phyloP scores from a whole-genome alignment of 2,797 vertebrate species.

The Gallinago stenura region DNA sequence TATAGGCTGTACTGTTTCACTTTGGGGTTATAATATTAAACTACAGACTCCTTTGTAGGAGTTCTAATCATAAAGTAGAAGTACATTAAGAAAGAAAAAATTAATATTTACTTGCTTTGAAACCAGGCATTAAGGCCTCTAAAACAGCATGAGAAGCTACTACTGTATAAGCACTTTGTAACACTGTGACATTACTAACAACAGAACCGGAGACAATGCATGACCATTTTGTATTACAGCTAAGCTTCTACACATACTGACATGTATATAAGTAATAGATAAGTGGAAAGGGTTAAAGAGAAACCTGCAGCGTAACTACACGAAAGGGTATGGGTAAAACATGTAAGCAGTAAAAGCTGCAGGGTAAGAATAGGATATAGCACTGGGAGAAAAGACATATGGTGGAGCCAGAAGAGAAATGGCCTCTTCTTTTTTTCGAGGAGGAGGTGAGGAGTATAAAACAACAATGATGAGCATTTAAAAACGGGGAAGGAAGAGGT shows the following conservation, averaged over 20 bases:
- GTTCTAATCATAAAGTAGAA: neutral
- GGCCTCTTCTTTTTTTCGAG: neutral
- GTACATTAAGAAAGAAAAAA: neutral
- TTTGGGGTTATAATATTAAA: neutral
- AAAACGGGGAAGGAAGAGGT: neutral
- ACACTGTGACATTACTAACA: neutral
- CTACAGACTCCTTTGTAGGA: neutral
- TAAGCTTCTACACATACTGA: neutral
- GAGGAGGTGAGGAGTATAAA: neutral
- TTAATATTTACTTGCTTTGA: neutral
- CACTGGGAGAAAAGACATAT: neutral
- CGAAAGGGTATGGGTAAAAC: rapidly evolving
- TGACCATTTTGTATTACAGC: neutral
- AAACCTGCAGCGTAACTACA: neutral
- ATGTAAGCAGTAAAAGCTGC: neutral
- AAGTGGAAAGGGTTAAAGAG: neutral
- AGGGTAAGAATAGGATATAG: neutral
- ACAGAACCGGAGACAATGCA: neutral
- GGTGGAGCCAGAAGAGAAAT: neutral
- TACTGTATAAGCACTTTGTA: neutral
- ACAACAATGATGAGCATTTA: neutral
- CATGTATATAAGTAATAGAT: neutral
- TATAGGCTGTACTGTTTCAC: neutral
- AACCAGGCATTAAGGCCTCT: neutral
- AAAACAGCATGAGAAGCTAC: neutral